Conservation (phyloP, 2,113 vertebrate genomes). For the Pyrgilauda ruficollis region DNA sequence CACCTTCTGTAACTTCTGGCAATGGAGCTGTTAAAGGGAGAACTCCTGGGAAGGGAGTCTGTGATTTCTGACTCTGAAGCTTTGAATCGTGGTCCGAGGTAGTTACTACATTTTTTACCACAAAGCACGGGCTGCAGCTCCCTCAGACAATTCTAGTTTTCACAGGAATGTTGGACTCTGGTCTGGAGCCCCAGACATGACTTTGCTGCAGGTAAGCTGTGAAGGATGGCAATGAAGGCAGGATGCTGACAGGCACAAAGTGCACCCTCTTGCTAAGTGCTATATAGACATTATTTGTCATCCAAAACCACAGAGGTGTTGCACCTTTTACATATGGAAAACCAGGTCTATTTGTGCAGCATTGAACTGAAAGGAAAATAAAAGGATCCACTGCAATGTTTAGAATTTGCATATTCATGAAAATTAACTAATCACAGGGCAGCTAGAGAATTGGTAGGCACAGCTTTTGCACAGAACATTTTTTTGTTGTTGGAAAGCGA, state of each 20-base stretch:
- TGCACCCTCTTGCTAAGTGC: neutral
- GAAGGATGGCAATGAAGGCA: neutral
- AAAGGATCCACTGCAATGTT: neutral
- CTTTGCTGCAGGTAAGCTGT: neutral
- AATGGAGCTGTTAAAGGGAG: neutral
- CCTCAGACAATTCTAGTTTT: neutral
- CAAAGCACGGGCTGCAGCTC: neutral
- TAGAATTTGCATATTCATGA: constrained; percentile 18
- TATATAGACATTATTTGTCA: neutral
- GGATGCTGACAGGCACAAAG: neutral
- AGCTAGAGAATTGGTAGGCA: neutral
- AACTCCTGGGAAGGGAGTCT: neutral
- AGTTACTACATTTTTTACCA: neutral
- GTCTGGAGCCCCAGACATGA: neutral
- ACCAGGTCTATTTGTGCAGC: neutral
- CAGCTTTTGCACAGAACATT: neutral
- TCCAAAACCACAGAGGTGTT: neutral
- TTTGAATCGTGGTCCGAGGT: neutral
- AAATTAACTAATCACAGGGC: constrained; percentile 2
- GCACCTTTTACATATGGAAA: neutral
- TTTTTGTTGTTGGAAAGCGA: neutral
- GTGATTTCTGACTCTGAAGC: neutral
- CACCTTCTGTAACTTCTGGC: neutral
- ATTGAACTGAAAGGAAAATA: neutral
- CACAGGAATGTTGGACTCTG: neutral